Percentiles rank a stretch among this genome's conserved stretches.
phyloP scores from a whole-genome alignment of 1,140 invertebrate species.

The Plodia interpunctella region DNA sequence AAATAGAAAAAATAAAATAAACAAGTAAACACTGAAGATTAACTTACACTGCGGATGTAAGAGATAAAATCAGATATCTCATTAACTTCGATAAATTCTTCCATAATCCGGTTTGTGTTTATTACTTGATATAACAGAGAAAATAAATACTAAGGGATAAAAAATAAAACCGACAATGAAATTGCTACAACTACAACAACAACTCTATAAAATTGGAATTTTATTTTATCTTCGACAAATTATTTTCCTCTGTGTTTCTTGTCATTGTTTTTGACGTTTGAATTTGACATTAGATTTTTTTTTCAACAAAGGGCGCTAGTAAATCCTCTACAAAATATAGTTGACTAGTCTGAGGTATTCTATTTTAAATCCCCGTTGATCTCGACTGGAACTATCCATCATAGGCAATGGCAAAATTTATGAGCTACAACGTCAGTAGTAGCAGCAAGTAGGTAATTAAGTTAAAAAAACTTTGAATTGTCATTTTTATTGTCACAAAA shows the following conservation, averaged over 20 bases:
- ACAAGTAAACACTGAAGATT: slow-evolving; percentile 8
- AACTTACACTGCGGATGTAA: slow-evolving; percentile 80
- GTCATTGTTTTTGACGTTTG: no score
- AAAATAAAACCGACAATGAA: slow-evolving; percentile 58
- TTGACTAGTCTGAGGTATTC: no score
- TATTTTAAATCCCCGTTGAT: no score
- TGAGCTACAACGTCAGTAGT: no score
- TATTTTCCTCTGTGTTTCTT: background rate
- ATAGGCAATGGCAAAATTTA: no score
- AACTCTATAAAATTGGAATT: background rate
- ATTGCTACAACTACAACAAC: slow-evolving; percentile 9
- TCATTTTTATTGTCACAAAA: no score
- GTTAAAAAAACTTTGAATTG: no score
- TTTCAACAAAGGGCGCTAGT: no score
- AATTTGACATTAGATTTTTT: no score
- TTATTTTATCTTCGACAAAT: background rate
- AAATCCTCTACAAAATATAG: no score
- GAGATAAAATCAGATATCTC: slow-evolving; percentile 79
- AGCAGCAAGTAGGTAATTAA: no score
- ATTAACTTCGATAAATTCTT: slow-evolving; percentile 78
- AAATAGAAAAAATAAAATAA: background rate
- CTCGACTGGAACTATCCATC: no score
- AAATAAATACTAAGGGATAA: background rate
- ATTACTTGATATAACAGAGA: background rate
- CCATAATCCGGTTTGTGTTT: slow-evolving; percentile 32